phyloP scores from a whole-genome alignment of 2,797 vertebrate genomes.

The Gallinago solitaria region DNA sequence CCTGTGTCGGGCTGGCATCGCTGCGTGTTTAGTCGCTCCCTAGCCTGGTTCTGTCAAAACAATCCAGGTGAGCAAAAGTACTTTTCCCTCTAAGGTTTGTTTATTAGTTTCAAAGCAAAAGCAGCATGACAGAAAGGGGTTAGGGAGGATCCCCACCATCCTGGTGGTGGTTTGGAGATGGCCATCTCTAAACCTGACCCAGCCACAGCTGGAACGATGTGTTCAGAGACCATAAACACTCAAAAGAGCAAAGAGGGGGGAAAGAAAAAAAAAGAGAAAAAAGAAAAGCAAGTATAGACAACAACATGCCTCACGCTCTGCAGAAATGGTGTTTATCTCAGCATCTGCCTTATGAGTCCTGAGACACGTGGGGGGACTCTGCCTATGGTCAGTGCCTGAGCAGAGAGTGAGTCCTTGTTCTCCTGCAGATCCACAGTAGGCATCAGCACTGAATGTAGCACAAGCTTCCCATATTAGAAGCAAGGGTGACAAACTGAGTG shows the following conservation, averaged over 20 bases:
- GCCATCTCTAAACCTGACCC: neutral
- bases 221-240: rapidly evolving
- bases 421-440: neutral
- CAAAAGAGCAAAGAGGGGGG: neutral
- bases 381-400: neutral
- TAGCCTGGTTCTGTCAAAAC: slow-evolving; percentile 45
- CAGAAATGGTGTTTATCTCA: neutral
- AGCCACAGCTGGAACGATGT: rapidly evolving
- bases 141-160: neutral
- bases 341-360: neutral
- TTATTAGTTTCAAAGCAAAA: slow-evolving; percentile 38
- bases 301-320: neutral
- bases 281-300: neutral
- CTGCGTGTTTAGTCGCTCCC: neutral
- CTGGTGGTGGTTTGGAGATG: neutral
- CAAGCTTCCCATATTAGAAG: neutral
- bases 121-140: slow-evolving; percentile 42
- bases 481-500: neutral
- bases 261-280: neutral
- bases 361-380: rapidly evolving
- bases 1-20: neutral
- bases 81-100: slow-evolving; percentile 16
- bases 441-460: neutral
- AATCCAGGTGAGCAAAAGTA: slow-evolving; percentile 1
- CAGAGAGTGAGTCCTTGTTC: rapidly evolving